Conservation (phyloP, 1,140 invertebrate genomes). For the Apocrypta bakeri region DNA sequence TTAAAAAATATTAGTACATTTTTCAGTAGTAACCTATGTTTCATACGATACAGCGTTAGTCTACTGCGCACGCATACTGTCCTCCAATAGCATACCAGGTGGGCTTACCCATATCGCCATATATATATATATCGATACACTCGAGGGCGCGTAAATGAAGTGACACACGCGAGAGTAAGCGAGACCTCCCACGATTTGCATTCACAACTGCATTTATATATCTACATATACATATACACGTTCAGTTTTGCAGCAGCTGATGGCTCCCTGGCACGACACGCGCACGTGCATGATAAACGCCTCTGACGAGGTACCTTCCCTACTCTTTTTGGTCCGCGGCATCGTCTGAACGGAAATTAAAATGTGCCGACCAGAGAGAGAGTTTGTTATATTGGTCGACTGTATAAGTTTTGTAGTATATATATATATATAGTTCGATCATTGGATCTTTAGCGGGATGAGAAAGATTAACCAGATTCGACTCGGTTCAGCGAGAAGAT, state of each 20-base stretch:
- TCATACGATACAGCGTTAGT: no score
- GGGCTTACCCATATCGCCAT: background rate
- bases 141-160: constrained; percentile 58
- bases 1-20: no score
- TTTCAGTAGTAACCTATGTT: no score
- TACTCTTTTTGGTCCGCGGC: background rate
- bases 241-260: constrained; percentile 57
- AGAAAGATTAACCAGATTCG: constrained; percentile 40
- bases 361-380: background rate
- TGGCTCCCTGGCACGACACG: constrained; percentile 69
- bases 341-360: background rate
- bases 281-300: constrained; percentile 1
- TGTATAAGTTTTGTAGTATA: background rate
- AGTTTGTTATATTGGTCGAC: background rate
- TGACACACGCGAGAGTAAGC: constrained; percentile 65
- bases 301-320: background rate
- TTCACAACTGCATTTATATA: constrained; percentile 51
- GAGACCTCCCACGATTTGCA: constrained; percentile 62
- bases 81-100: background rate
- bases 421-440: background rate
- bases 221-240: background rate
- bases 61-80: no score
- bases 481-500: constrained; percentile 9
- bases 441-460: background rate
- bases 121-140: background rate